Conservation (phyloP, 2,888 invertebrate species). For the Athetis lepigone region DNA sequence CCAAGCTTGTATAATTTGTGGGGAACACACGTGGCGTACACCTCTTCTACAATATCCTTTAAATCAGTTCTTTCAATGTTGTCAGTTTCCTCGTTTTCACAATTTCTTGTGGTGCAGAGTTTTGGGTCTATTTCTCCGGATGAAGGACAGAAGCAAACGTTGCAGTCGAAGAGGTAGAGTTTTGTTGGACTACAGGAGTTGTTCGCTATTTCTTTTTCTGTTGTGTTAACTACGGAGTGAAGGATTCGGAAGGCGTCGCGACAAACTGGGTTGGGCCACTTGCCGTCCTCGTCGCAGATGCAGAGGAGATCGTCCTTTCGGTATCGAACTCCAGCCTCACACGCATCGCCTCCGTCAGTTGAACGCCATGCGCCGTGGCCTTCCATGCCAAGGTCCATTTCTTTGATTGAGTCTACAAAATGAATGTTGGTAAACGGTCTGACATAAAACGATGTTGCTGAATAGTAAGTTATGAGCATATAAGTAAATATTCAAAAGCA, state of each 20-base stretch:
- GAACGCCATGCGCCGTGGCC: conserved; percentile 82
- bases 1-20: conserved; percentile 84
- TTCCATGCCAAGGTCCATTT: conserved; percentile 82
- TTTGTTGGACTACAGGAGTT: conserved; percentile 73
- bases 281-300: conserved; percentile 79
- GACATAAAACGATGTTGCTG: too few species aligned
- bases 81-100: too few species aligned
- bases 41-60: conserved; percentile 62
- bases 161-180: conserved; percentile 79
- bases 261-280: conserved; percentile 84
- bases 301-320: conserved; percentile 74
- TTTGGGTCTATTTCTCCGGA: conserved; percentile 68
- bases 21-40: conserved; percentile 80
- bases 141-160: conserved; percentile 80
- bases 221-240: conserved; percentile 71
- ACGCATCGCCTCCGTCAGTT: conserved; percentile 63
- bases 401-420: conserved; percentile 77
- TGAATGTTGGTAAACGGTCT: background rate
- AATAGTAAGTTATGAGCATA: background rate
- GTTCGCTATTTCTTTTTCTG: conserved; percentile 46
- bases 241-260: conserved; percentile 79
- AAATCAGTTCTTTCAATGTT: conserved; percentile 56
- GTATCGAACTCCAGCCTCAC: conserved; percentile 79
- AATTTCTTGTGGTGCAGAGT: conserved; percentile 70
- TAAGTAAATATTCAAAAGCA: too few species aligned